Percentiles rank a stretch among this genome's conserved stretches.
Evolutionary conservation across 2,113 vertebrate genomes (phyloP).

Genomic region (Camelus dromedarius): DNA sequence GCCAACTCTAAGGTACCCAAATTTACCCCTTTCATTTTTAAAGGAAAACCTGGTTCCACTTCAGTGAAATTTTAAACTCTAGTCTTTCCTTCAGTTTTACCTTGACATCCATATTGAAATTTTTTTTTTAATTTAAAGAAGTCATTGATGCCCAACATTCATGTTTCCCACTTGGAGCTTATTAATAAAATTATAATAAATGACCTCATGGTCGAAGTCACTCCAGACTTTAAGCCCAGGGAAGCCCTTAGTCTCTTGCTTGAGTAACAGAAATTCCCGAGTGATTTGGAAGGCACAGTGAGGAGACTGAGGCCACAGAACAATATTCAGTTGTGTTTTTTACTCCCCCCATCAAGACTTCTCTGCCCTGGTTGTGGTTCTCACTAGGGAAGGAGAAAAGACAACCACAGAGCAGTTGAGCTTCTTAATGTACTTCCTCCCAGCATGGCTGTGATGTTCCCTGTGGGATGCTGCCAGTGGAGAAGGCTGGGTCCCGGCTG

Average conservation of each 20-base stretch:
- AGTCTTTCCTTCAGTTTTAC: slow-evolving; percentile 19
- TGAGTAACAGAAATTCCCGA: neutral
- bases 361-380: neutral
- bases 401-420: neutral
- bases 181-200: slow-evolving; percentile 61
- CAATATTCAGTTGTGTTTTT: neutral
- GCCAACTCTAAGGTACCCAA: neutral
- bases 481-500: neutral
- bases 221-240: neutral
- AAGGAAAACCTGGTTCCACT: neutral
- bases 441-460: neutral
- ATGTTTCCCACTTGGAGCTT: slow-evolving; percentile 47
- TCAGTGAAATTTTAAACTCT: slow-evolving; percentile 36
- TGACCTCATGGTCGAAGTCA: neutral
- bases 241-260: slow-evolving; percentile 13
- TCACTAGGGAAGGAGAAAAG: neutral
- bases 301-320: neutral
- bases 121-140: slow-evolving; percentile 36
- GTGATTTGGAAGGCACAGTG: neutral
- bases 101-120: neutral
- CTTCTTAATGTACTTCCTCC: neutral
- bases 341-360: neutral
- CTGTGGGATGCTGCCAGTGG: neutral
- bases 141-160: neutral
- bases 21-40: neutral